Percentiles rank a stretch among this genome's conserved stretches.
Conservation (phyloP, 2,888 invertebrate genomes). For the Chirona hameri region DNA sequence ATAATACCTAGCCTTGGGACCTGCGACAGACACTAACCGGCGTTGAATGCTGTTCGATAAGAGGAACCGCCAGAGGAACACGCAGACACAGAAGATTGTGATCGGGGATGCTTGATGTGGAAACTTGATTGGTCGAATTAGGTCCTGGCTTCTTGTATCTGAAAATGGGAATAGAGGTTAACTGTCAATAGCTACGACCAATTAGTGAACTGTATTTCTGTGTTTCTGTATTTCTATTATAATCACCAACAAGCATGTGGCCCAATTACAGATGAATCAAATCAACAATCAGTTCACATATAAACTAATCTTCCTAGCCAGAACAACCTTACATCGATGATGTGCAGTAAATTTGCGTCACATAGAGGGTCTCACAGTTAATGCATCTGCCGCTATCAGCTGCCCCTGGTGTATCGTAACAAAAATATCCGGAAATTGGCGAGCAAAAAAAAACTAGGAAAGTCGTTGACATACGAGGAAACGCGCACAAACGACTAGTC, state of each 20-base stretch:
- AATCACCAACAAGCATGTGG: too few relatives aligned
- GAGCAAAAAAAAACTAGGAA: too few relatives aligned
- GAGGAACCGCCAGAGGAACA: slow-evolving; percentile 74
- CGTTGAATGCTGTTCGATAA: slow-evolving; percentile 68
- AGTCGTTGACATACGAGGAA: too few relatives aligned
- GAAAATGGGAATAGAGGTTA: too few relatives aligned
- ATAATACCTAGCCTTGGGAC: too few relatives aligned
- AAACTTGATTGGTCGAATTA: slow-evolving; percentile 77
- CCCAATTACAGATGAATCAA: too few relatives aligned
- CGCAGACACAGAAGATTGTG: slow-evolving; percentile 71
- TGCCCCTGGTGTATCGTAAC: too few relatives aligned
- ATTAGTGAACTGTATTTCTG: not conserved
- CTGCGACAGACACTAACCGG: slow-evolving; percentile 49
- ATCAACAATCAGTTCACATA: not conserved
- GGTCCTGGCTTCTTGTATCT: slow-evolving; percentile 66
- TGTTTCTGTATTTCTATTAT: not conserved
- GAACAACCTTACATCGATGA: not conserved
- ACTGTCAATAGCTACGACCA: too few relatives aligned
- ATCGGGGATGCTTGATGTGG: slow-evolving; percentile 68
- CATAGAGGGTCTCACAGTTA: too few relatives aligned
- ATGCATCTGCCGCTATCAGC: too few relatives aligned
- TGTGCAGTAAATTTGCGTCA: not conserved
- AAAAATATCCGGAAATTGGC: too few relatives aligned
- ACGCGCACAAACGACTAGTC: too few relatives aligned
- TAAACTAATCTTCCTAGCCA: not conserved